Evolutionary conservation across 2,797 vertebrate genomes (phyloP).

Genomic region (Syngnathus acus): DNA sequence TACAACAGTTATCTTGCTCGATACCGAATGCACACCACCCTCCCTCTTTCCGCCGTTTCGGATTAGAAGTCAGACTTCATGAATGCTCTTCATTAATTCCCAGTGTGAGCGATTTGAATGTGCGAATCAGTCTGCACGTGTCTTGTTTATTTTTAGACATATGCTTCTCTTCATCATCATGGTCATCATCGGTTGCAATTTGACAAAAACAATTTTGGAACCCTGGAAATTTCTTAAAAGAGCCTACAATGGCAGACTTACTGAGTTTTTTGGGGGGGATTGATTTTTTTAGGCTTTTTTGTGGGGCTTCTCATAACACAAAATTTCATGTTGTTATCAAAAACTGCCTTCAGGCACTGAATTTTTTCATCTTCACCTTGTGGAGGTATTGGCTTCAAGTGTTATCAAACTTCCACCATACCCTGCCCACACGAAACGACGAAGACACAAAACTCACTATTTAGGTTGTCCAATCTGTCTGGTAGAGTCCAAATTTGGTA

Average conservation of each 20-base stretch:
- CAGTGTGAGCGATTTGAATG: conserved; percentile 55
- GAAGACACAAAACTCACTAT: too few relatives aligned
- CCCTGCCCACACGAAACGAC: neutral
- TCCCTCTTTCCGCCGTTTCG: conserved; percentile 63
- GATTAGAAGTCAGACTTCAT: conserved; percentile 70
- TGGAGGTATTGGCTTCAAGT: too few relatives aligned
- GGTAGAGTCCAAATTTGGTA: too few relatives aligned
- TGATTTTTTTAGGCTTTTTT: neutral
- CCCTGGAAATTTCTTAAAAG: neutral
- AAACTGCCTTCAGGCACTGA: too few relatives aligned
- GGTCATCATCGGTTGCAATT: neutral
- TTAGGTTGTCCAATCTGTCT: too few relatives aligned
- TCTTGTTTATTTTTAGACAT: conserved; percentile 61
- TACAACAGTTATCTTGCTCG: conserved; percentile 70
- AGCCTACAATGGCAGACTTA: neutral
- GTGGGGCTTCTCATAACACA: too few relatives aligned
- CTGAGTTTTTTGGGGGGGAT: neutral
- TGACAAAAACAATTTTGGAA: neutral
- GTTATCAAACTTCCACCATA: neutral
- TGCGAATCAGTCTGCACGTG: conserved; percentile 50
- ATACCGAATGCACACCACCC: conserved; percentile 48
- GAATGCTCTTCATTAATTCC: conserved; percentile 67
- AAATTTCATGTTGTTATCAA: too few relatives aligned
- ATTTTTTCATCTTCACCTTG: too few relatives aligned
- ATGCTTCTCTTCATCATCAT: conserved; percentile 46